Evolutionary conservation across 2,797 vertebrate species (phyloP).

Genomic region (Antennarius maculatus): DNA sequence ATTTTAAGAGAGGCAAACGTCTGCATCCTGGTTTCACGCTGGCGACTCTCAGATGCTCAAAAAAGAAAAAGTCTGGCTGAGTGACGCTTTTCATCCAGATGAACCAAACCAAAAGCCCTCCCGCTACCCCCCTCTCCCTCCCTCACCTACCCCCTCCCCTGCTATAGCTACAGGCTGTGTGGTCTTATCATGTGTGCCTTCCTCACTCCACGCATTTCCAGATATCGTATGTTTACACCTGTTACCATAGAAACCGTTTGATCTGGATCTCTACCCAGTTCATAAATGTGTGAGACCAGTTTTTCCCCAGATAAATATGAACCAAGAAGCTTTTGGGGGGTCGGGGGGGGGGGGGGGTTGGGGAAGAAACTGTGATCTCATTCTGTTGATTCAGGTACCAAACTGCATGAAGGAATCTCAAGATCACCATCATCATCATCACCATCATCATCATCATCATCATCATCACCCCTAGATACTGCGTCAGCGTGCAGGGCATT

Average conservation of each 20-base stretch:
- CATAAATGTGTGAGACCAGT: slow-evolving; percentile 47
- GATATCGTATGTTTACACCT: slow-evolving; percentile 79
- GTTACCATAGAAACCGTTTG: slow-evolving; percentile 59
- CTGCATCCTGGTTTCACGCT: background rate
- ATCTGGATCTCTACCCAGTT: slow-evolving; percentile 39
- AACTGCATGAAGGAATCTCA: slow-evolving; percentile 75
- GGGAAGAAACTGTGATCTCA: slow-evolving; percentile 81
- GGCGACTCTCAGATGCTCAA: background rate
- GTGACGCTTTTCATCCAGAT: slow-evolving; percentile 77
- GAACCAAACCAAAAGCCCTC: slow-evolving; percentile 80
- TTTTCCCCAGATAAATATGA: slow-evolving; percentile 57
- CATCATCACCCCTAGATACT: slow-evolving; percentile 61
- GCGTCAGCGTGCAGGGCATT: slow-evolving; percentile 84
- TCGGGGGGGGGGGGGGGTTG: background rate
- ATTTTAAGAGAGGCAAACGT: slow-evolving; percentile 20
- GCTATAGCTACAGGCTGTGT: slow-evolving; percentile 74
- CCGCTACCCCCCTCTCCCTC: background rate
- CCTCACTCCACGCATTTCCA: slow-evolving; percentile 80
- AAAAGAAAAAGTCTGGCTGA: slow-evolving; percentile 25
- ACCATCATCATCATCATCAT: no score
- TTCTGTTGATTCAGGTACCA: slow-evolving; percentile 81
- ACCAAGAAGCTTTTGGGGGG: slow-evolving; percentile 47
- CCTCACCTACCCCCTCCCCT: slow-evolving; percentile 9
- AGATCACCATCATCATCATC: slow-evolving; percentile 17
- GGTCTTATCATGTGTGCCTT: slow-evolving; percentile 87